Evolutionary conservation across 2,113 vertebrate species (phyloP).

Genomic region (Regulus satrapa): DNA sequence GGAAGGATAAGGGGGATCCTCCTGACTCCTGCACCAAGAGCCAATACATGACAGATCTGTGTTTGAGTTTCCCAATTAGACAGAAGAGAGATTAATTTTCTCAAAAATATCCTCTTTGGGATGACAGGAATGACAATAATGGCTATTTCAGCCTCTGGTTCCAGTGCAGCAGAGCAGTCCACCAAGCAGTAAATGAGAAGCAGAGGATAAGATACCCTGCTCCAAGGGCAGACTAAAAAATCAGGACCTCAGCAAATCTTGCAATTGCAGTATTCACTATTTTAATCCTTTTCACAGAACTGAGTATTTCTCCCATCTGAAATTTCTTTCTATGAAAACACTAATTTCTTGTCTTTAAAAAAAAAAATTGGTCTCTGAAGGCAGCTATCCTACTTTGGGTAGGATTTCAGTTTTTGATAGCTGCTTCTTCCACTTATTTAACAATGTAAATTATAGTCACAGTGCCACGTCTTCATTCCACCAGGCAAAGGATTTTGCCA

Average conservation of each 20-base stretch:
- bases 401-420: conserved; percentile 19
- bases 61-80: background rate
- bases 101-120: background rate
- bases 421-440: conserved; percentile 37
- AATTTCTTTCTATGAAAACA: conserved; percentile 10
- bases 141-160: background rate
- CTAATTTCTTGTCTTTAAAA: background rate
- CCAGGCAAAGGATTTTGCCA: conserved; percentile 49
- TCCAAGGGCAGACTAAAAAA: background rate
- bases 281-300: background rate
- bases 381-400: background rate
- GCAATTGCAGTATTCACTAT: background rate
- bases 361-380: background rate
- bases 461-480: conserved; percentile 46
- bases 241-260: background rate
- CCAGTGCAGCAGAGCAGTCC: background rate
- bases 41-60: background rate
- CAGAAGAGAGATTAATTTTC: background rate
- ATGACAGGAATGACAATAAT: background rate
- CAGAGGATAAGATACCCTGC: background rate
- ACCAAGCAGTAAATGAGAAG: background rate
- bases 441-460: conserved; percentile 44
- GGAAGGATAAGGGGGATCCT: background rate
- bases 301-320: background rate
- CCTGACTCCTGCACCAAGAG: background rate